These are phyloP conservation scores for Clarias pachynema DNA, from an alignment of 2,797 vertebrate species.

Conservation along the genomic window DNA sequence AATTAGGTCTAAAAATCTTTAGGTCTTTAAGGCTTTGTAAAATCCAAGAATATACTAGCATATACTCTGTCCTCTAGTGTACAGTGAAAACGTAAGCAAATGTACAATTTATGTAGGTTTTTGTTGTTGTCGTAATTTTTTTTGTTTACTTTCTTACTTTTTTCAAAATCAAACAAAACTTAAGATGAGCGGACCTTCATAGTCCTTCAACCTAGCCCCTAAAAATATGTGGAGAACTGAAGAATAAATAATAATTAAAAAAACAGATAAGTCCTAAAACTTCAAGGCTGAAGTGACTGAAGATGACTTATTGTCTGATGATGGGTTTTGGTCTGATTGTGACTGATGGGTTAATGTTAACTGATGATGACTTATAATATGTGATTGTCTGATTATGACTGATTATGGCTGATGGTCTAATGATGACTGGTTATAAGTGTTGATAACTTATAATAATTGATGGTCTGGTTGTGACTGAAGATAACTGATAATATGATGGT, in stretches of 20 bases:
- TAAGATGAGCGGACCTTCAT: background rate
- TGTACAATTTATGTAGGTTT: background rate
- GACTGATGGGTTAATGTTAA: background rate
- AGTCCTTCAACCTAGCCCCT: background rate
- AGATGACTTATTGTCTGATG: background rate
- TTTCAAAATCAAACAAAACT: background rate
- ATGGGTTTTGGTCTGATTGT: background rate
- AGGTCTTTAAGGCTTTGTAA: background rate
- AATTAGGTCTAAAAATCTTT: too few species aligned
- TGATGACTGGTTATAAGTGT: background rate
- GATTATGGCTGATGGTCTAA: background rate
- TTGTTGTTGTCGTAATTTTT: background rate
- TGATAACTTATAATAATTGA: background rate
- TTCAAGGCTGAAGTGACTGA: background rate
- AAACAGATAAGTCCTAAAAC: background rate
- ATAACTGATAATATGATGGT: background rate
- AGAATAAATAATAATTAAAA: background rate
- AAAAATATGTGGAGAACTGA: background rate
- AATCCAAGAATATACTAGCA: background rate
- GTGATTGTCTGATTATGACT: background rate
- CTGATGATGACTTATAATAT: background rate
- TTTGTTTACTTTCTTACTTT: background rate
- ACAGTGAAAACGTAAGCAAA: background rate
- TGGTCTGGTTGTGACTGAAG: background rate
- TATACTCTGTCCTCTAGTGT: constrained; percentile 13